Conservation (phyloP, 2,113 vertebrate species). For the Zapus hudsonius region DNA sequence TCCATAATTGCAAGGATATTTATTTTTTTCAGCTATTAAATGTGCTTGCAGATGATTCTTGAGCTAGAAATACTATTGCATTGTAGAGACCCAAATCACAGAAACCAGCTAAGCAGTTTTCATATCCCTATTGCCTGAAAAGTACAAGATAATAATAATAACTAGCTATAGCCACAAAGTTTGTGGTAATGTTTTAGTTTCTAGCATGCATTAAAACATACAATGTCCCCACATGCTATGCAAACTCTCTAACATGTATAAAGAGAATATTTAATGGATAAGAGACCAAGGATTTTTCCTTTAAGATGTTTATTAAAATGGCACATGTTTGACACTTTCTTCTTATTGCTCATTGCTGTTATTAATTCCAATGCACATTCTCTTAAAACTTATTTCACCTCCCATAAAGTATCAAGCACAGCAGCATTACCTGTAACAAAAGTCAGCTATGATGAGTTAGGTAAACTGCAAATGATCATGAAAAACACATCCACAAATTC, state of each 20-base stretch:
- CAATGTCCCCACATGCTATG: background rate
- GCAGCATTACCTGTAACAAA: background rate
- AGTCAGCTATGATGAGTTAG: background rate
- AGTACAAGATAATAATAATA: background rate
- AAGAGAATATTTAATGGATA: background rate
- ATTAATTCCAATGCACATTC: background rate
- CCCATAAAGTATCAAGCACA: background rate
- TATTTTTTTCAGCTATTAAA: background rate
- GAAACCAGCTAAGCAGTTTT: background rate
- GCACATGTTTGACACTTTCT: background rate
- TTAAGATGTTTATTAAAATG: background rate
- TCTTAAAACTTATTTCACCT: background rate
- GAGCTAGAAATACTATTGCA: background rate
- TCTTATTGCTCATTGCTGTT: background rate
- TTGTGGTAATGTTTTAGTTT: background rate
- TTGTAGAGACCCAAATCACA: background rate
- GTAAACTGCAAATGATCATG: background rate
- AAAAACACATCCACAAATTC: background rate
- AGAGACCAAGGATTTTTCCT: background rate
- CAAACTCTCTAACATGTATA: background rate
- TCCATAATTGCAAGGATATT: background rate
- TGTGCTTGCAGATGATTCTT: background rate
- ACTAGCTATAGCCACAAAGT: background rate
- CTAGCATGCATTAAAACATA: background rate
- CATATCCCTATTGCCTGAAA: background rate